Percentiles rank a stretch among this genome's conserved stretches.
phyloP scores from a whole-genome alignment of 2,797 vertebrate species.

The Hylomyscus alleni region DNA sequence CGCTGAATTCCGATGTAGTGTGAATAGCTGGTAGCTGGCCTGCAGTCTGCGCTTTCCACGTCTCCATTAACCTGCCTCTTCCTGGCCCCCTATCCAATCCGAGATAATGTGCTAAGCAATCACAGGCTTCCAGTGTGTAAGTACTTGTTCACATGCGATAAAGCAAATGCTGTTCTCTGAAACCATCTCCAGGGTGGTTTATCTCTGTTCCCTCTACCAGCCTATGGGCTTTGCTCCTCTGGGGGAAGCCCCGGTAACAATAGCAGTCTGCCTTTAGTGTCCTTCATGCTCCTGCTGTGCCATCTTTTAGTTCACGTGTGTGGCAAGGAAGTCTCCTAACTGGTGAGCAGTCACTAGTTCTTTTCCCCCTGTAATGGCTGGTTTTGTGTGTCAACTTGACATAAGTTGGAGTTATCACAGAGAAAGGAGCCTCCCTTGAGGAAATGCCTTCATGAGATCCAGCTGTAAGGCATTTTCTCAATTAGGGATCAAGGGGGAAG shows the following conservation, averaged over 20 bases:
- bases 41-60: not conserved
- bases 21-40: not conserved
- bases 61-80: not conserved
- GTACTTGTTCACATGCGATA: not conserved
- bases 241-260: too few species aligned
- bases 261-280: not conserved
- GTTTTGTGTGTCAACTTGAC: too few species aligned
- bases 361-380: too few species aligned
- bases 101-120: not conserved
- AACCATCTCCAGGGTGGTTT: not conserved
- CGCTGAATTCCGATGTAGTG: not conserved
- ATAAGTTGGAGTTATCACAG: too few species aligned
- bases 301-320: not conserved
- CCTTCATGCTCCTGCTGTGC: not conserved
- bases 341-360: not conserved
- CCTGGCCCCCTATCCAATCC: too few species aligned
- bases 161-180: not conserved
- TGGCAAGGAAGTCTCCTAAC: not conserved
- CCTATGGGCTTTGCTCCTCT: too few species aligned
- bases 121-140: not conserved
- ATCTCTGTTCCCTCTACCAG: not conserved
- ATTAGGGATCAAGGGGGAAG: too few species aligned
- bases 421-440: too few species aligned
- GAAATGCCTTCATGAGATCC: too few species aligned
- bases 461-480: too few species aligned